phyloP scores from a whole-genome alignment of 2,888 invertebrate species.

The Omphaloscelis lunosa region DNA sequence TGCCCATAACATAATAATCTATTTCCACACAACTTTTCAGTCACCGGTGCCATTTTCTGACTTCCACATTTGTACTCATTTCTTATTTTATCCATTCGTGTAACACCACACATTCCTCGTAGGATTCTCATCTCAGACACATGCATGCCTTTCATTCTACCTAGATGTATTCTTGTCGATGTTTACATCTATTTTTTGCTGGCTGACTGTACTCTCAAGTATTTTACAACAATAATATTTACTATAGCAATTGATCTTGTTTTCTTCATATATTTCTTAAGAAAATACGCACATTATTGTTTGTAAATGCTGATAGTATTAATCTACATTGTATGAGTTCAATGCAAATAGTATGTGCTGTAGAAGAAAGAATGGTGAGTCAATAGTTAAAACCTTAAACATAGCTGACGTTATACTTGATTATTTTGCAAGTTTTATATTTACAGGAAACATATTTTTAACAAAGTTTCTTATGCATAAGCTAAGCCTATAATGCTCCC shows the following conservation, averaged over 20 bases:
- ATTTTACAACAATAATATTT: slow-evolving; percentile 7
- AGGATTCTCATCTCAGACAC: too few relatives aligned
- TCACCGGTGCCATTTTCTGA: too few relatives aligned
- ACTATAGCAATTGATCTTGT: not conserved
- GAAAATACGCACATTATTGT: not conserved
- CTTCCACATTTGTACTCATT: too few relatives aligned
- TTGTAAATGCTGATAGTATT: not conserved
- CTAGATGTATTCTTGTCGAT: not conserved
- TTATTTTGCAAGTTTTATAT: not conserved
- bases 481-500: too few relatives aligned
- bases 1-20: too few relatives aligned
- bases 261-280: too few relatives aligned
- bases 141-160: too few relatives aligned
- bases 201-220: not conserved
- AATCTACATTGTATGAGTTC: not conserved
- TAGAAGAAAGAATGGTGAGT: not conserved
- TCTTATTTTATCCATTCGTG: too few relatives aligned
- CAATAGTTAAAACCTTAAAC: not conserved
- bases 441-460: not conserved
- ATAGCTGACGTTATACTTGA: too few relatives aligned
- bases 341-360: not conserved
- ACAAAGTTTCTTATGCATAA: not conserved
- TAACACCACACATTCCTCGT: too few relatives aligned
- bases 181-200: not conserved
- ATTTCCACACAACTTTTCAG: too few relatives aligned